Evolutionary conservation across 64 coral and sea anemone species (phyloP).

Genomic region (Cladopsammia gracilis): DNA sequence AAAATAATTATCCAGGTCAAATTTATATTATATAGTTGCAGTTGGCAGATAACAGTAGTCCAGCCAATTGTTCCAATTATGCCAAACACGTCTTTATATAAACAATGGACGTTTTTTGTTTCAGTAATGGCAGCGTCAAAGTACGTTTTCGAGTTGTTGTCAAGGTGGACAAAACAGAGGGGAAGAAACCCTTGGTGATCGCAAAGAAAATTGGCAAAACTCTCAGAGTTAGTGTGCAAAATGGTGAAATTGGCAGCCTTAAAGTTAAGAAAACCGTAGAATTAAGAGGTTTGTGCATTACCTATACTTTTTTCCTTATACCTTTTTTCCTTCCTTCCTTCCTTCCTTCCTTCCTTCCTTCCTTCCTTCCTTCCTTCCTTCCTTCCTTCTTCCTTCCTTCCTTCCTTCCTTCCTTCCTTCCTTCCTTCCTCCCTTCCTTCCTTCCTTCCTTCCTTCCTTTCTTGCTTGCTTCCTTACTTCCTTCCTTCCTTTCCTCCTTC

Average conservation of each 20-base stretch:
- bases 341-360: neutral
- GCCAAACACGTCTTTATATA: no score
- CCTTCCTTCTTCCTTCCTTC: no score
- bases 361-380: no score
- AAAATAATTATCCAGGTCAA: no score
- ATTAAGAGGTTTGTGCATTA: slow-evolving; percentile 62
- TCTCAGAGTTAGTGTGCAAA: slow-evolving; percentile 49
- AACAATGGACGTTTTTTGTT: neutral
- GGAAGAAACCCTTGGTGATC: slow-evolving; percentile 7
- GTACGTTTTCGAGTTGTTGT: slow-evolving; percentile 82
- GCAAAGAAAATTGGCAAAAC: slow-evolving; percentile 77
- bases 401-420: no score
- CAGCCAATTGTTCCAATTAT: no score
- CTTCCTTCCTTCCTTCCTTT: no score
- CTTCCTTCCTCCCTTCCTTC: no score
- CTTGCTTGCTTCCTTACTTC: no score
- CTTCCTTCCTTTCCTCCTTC: no score
- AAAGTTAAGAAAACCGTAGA: slow-evolving; percentile 68
- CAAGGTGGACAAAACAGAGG: slow-evolving; percentile 44
- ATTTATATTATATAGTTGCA: no score
- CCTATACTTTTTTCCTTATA: neutral
- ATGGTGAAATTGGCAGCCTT: slow-evolving; percentile 69
- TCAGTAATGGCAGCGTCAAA: slow-evolving; percentile 84
- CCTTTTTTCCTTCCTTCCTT: neutral
- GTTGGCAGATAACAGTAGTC: no score